Conservation (phyloP, 2,113 vertebrate species). For the Romanogobio albipinnatus region DNA sequence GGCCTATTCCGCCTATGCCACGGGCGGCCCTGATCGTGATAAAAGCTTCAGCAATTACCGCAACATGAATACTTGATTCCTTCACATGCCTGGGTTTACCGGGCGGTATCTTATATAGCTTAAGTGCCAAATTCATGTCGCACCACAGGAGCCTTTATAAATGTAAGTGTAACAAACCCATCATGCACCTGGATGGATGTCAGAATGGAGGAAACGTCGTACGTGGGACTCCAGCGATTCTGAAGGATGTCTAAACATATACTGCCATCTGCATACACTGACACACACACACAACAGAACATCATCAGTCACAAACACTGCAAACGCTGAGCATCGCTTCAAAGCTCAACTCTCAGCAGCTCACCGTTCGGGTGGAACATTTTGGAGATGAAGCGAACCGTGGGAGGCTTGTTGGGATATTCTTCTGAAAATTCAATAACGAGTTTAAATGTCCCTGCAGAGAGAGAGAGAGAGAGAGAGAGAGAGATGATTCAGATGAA, state of each 20-base stretch:
- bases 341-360: slow-evolving; percentile 35
- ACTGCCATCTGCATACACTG: slow-evolving; percentile 92
- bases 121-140: no score
- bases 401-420: slow-evolving; percentile 99
- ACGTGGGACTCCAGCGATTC: slow-evolving; percentile 98
- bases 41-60: no score
- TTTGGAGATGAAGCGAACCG: slow-evolving; percentile 98
- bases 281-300: slow-evolving; percentile 64
- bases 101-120: no score
- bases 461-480: slow-evolving; percentile 22
- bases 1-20: no score
- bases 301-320: not conserved
- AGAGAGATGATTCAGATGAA: not conserved
- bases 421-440: slow-evolving; percentile 99
- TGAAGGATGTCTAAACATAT: slow-evolving; percentile 99
- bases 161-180: not conserved
- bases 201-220: slow-evolving; percentile 98
- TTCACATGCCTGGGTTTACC: no score
- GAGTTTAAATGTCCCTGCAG: slow-evolving; percentile 97
- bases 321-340: no score
- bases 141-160: not conserved
- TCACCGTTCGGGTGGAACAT: slow-evolving; percentile 99
- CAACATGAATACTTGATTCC: no score
- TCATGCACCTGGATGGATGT: slow-evolving; percentile 95
- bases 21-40: no score